Conservation (phyloP, 2,113 vertebrate species). For the Poecile atricapillus region DNA sequence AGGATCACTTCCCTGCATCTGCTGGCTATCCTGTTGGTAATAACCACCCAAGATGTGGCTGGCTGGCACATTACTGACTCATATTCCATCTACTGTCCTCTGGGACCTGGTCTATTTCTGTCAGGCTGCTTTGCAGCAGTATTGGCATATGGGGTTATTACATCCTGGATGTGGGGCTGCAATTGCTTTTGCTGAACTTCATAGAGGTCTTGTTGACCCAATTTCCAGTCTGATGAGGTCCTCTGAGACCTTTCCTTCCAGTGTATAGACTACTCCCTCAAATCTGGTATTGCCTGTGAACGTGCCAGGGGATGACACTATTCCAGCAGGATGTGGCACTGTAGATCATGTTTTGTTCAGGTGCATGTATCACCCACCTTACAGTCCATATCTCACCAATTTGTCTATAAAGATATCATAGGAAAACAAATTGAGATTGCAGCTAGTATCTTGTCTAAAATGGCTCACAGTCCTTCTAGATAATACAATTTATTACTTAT, state of each 20-base stretch:
- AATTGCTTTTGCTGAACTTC: neutral
- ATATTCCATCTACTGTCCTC: neutral
- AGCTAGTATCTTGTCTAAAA: neutral
- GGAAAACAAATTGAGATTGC: neutral
- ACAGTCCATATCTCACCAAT: neutral
- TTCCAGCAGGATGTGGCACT: neutral
- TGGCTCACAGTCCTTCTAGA: neutral
- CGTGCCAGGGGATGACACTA: neutral
- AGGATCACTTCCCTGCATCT: neutral
- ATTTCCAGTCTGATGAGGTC: neutral
- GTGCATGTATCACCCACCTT: neutral
- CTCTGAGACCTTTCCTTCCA: neutral
- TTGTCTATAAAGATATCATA: neutral
- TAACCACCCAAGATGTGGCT: neutral
- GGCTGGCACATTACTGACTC: neutral
- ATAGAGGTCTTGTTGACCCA: neutral
- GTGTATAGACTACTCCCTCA: neutral
- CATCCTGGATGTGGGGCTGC: neutral
- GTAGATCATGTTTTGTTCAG: neutral
- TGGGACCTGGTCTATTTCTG: neutral
- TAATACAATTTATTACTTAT: neutral
- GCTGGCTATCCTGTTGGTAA: neutral
- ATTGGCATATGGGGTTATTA: neutral
- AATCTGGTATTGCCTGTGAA: neutral
- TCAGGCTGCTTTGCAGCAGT: neutral